Percentiles rank a stretch among this genome's conserved stretches.
phyloP scores from a whole-genome alignment of 1,140 invertebrate genomes.

The Hylaeus anthracinus region DNA sequence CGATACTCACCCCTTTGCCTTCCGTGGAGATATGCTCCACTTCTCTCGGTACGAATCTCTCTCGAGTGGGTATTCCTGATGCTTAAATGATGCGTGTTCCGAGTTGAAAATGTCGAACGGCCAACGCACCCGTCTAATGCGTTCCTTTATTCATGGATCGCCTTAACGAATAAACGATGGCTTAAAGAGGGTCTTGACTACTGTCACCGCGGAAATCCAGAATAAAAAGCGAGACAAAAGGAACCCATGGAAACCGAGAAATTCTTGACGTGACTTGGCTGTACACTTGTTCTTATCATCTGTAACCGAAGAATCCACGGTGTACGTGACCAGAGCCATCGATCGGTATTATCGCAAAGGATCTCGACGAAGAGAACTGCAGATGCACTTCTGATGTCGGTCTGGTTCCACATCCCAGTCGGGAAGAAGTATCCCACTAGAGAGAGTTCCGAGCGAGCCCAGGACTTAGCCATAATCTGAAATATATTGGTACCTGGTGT shows the following conservation, averaged over 20 bases:
- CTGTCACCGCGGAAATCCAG: background rate
- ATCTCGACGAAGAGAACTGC: constrained; percentile 55
- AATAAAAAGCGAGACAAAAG: constrained; percentile 1
- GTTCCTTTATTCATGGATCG: no score
- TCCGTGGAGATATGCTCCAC: constrained; percentile 23
- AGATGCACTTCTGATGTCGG: constrained; percentile 76
- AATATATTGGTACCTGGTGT: constrained; percentile 80
- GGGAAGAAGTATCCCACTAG: constrained; percentile 34
- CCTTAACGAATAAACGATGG: no score
- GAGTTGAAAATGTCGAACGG: no score
- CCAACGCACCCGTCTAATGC: no score
- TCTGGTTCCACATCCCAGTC: constrained; percentile 64
- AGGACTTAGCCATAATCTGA: constrained; percentile 80
- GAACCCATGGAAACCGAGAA: constrained; percentile 1
- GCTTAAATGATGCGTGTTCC: background rate
- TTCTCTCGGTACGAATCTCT: background rate
- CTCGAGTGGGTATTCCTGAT: background rate
- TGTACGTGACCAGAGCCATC: constrained; percentile 55
- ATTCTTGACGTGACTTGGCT: constrained; percentile 14
- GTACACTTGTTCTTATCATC: no score
- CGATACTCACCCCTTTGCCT: constrained; percentile 37
- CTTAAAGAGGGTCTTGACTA: no score
- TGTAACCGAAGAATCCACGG: constrained; percentile 19
- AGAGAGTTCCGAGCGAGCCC: constrained; percentile 22
- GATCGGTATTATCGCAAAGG: constrained; percentile 70